Conservation (phyloP, 2,888 invertebrate genomes). For the Peribatodes rhomboidaria region DNA sequence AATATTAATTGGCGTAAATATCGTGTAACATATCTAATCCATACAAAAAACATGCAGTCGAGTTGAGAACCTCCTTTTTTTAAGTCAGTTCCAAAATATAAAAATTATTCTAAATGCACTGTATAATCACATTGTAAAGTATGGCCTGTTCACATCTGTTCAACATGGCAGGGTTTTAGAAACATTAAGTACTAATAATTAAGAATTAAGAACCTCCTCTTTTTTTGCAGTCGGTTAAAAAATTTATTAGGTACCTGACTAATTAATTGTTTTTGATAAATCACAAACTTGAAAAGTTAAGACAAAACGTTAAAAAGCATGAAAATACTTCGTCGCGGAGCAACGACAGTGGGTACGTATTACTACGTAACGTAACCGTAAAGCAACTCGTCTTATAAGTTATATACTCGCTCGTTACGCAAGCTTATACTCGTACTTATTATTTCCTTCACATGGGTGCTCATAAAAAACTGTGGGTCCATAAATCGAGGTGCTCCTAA, state of each 20-base stretch:
- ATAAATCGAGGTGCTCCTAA: conserved; percentile 40
- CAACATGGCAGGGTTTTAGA: too few relatives aligned
- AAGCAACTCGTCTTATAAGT: conserved; percentile 32
- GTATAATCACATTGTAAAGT: neutral
- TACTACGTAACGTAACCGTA: conserved; percentile 20
- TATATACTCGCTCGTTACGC: conserved; percentile 38
- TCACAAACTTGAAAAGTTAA: neutral
- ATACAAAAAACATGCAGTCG: too few relatives aligned
- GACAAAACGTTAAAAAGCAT: conserved; percentile 6
- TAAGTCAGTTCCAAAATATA: too few relatives aligned
- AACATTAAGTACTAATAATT: too few relatives aligned
- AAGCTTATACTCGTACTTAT: conserved; percentile 29
- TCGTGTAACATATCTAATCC: too few relatives aligned
- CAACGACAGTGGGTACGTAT: conserved; percentile 25
- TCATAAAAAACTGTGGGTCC: conserved; percentile 39
- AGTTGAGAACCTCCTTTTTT: too few relatives aligned
- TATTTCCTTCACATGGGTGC: conserved; percentile 39
- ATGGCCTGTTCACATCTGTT: too few relatives aligned
- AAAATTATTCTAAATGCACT: neutral
- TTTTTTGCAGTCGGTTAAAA: too few relatives aligned
- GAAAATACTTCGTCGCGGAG: conserved; percentile 18
- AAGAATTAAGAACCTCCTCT: neutral
- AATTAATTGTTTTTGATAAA: too few relatives aligned
- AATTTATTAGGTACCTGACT: too few relatives aligned
- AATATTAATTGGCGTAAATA: too few relatives aligned